Base-by-base conservation (phyloP, 2,113 vertebrate genomes). In the Semicossyphus pulcher region DNA sequence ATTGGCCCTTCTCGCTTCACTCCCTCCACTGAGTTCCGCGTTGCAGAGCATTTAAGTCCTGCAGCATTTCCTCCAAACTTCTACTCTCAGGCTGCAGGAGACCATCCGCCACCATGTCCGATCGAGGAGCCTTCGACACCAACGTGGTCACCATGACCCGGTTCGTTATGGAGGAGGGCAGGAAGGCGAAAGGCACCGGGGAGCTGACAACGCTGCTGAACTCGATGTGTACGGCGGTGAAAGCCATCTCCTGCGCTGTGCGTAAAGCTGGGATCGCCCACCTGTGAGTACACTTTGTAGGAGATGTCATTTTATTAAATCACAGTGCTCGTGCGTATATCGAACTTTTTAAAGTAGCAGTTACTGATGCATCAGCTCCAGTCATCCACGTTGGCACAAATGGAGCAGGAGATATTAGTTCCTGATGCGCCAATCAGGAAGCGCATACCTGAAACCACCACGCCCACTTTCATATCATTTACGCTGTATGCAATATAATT, bases 221-320 rank as follows among this genome's bases (percentile, higher is more conserved):
- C 84, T 89, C 96, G 0, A 82, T 99, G 66, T 95, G 96, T 93
- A 96, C 97, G 1, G 96, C 97, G 20, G 76, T 98, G 81, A 98
- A 99, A 85, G 97, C 97, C 63, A 99, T 98, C 89, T 98, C 97
- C 72, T 93, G 93, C 4, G 97, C 96, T 0, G 97, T 98, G 86
- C 95, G 97, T 3, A 97, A 98, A 80, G 97, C 97, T 2, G 97
- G 97, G 44, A 96, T 98, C 82, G 97, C 97, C 16, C 93, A 98
- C 84, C 95, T 99, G 97, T 98, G 70, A 93, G 93, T 92, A 57
- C 41, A 9, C 3, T 5, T 23, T 3, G 4, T 1, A 11, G 12
- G 9, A 21, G 9, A 28, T 4, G 9, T 2, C 3, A 7, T 2
- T 7, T 2, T 6, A n/a, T 20, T 7, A 21, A 20, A 9, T 8